A percentile compares a stretch with the other conserved stretches of the same genome.
Conservation (phyloP, 2,797 vertebrate species). For the Pseudochirops corinnae region DNA sequence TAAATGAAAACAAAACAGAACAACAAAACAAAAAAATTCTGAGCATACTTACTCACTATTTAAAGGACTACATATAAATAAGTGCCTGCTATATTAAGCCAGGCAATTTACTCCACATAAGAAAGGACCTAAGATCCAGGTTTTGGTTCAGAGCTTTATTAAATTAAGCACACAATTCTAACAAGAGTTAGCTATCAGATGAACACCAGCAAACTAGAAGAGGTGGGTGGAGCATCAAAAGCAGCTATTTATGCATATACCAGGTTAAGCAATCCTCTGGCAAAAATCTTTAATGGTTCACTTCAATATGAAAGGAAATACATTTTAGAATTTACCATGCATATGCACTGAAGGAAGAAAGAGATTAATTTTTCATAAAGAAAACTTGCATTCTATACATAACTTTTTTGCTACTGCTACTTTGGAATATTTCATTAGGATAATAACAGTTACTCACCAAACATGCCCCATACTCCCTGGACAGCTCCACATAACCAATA, state of each 20-base stretch:
- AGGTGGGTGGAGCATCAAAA: background rate
- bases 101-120: background rate
- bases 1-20: background rate
- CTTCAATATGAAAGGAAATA: background rate
- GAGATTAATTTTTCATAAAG: background rate
- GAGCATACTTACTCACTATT: background rate
- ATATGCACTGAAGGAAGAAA: background rate
- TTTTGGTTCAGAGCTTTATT: background rate
- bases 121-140: slow-evolving; percentile 7
- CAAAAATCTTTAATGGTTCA: background rate
- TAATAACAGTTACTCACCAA: background rate
- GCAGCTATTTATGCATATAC: background rate
- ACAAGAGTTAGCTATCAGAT: background rate
- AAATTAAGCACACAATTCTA: background rate
- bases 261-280: background rate
- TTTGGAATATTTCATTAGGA: background rate
- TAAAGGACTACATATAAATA: background rate
- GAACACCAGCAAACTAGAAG: background rate
- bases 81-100: background rate
- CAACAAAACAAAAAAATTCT: background rate
- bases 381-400: background rate
- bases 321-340: background rate
- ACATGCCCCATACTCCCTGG: background rate
- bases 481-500: background rate
- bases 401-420: background rate